Evolutionary conservation across 2,113 vertebrate genomes (phyloP).

Genomic region (Platysteira castanea): DNA sequence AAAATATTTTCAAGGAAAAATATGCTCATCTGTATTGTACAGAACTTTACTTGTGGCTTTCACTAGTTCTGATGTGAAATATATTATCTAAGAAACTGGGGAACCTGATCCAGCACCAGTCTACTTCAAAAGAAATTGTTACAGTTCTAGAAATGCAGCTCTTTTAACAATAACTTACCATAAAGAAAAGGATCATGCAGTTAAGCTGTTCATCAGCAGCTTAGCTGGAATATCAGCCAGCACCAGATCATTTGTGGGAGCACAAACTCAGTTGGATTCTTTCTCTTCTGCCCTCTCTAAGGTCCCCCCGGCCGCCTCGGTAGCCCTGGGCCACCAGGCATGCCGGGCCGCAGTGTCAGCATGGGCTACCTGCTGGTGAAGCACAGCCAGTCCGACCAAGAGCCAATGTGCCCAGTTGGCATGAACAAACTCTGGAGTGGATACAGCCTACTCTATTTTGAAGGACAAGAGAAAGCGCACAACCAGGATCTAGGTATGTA

Average conservation of each 20-base stretch:
- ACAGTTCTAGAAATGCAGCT: not conserved
- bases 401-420: constrained; percentile 92
- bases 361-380: constrained; percentile 97
- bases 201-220: not conserved
- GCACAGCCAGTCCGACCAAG: constrained; percentile 91
- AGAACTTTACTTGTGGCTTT: not conserved
- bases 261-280: not conserved
- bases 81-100: not conserved
- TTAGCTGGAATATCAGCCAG: not conserved
- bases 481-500: constrained; percentile 94
- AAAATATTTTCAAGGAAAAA: not conserved
- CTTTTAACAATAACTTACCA: not conserved
- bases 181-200: not conserved
- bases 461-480: constrained; percentile 96
- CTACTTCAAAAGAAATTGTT: not conserved
- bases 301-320: constrained; percentile 81
- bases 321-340: constrained; percentile 79
- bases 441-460: constrained; percentile 94
- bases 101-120: not conserved
- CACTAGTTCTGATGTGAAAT: not conserved
- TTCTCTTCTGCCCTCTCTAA: not conserved
- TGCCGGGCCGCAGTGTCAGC: constrained; percentile 90
- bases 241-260: not conserved
- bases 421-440: constrained; percentile 95
- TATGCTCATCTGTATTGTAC: not conserved